phyloP scores from a whole-genome alignment of 2,113 vertebrate genomes.

The Mesitornis unicolor region DNA sequence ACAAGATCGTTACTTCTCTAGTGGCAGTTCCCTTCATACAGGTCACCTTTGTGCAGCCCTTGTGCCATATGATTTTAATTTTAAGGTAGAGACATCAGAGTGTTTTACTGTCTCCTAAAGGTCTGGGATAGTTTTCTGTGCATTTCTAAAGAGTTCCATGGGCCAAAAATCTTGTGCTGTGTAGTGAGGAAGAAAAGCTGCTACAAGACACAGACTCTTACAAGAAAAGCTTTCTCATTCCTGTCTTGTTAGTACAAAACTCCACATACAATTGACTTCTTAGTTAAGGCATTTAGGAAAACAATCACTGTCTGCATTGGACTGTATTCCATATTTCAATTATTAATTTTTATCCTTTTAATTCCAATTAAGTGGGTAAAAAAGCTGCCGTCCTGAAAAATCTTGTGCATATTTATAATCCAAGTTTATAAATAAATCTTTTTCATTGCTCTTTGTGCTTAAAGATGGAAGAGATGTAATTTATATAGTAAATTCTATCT shows the following conservation, averaged over 20 bases:
- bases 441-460: not conserved
- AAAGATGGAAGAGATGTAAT: not conserved
- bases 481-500: not conserved
- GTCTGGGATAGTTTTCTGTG: not conserved
- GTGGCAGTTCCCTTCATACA: not conserved
- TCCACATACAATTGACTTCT: not conserved
- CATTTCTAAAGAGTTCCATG: not conserved
- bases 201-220: not conserved
- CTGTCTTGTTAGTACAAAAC: not conserved
- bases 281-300: not conserved
- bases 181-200: not conserved
- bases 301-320: not conserved
- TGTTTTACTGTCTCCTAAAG: not conserved
- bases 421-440: not conserved
- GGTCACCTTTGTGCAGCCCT: not conserved
- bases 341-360: conserved; percentile 8
- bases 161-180: not conserved
- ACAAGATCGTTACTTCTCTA: not conserved
- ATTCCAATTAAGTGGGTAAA: not conserved
- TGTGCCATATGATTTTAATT: not conserved
- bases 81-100: not conserved
- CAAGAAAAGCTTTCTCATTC: not conserved
- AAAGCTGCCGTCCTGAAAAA: not conserved
- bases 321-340: not conserved
- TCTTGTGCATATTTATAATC: not conserved